Evolutionary conservation across 2,888 invertebrate species (phyloP).

Genomic region (Anthoptus insignis): DNA sequence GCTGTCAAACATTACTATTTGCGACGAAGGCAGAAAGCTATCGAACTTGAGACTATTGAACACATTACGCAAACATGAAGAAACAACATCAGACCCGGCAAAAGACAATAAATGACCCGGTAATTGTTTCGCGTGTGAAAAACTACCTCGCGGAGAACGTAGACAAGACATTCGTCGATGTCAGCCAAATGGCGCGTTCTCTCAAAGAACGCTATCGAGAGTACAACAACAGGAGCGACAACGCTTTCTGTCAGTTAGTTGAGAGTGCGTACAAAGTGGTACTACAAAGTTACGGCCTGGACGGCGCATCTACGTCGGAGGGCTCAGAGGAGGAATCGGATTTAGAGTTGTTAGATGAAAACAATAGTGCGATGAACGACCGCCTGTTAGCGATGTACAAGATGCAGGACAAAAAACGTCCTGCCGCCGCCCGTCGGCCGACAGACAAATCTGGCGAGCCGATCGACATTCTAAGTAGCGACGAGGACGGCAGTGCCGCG

Average conservation of each 20-base stretch:
- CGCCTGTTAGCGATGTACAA: constrained; percentile 82
- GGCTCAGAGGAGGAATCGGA: constrained; percentile 88
- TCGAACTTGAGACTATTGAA: constrained; percentile 24
- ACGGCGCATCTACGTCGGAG: constrained; percentile 87
- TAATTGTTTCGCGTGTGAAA: constrained; percentile 88
- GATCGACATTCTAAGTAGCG: constrained; percentile 79
- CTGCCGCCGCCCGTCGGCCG: constrained; percentile 66
- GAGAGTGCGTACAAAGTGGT: constrained; percentile 92
- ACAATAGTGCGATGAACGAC: constrained; percentile 91
- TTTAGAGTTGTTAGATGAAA: constrained; percentile 92
- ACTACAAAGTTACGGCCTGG: constrained; percentile 89
- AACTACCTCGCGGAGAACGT: constrained; percentile 94
- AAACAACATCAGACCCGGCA: constrained; percentile 82
- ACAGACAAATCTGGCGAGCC: constrained; percentile 79
- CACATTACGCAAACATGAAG: constrained; percentile 66
- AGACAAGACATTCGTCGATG: constrained; percentile 93
- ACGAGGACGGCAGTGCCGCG: constrained; percentile 75
- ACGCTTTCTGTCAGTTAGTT: constrained; percentile 93
- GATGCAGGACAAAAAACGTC: constrained; percentile 82
- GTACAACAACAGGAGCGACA: constrained; percentile 93
- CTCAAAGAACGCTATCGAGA: constrained; percentile 91
- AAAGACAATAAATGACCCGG: constrained; percentile 83
- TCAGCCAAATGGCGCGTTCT: constrained; percentile 94
- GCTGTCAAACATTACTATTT: constrained; percentile 62
- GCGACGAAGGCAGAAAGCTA: constrained; percentile 55